Conservation (phyloP, 2,797 vertebrate species). For the Rhinella marina region DNA sequence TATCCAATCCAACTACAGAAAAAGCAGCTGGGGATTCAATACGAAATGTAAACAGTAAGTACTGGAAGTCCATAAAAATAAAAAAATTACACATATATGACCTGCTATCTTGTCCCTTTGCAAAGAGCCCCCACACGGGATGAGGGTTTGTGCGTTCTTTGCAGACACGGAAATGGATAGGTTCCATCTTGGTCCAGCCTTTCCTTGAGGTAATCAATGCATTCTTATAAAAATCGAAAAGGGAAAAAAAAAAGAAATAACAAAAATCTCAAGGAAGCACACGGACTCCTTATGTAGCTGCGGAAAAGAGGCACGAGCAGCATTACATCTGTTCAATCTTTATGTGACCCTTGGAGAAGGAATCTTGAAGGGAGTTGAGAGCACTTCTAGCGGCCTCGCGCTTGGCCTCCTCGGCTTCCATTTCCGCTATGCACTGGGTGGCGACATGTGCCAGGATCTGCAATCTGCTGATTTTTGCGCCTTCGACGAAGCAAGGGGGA, state of each 20-base stretch:
- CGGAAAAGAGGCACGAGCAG: too few relatives aligned
- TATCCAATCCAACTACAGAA: neutral
- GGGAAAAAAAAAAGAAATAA: neutral
- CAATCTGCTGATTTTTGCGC: slow-evolving; percentile 14
- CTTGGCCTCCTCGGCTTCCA: slow-evolving; percentile 29
- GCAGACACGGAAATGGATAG: slow-evolving; percentile 1
- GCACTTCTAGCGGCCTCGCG: slow-evolving; percentile 6
- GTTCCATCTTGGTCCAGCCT: neutral
- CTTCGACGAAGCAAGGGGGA: neutral
- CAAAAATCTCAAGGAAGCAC: neutral
- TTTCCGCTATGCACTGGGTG: neutral
- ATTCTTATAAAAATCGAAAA: neutral
- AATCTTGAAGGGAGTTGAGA: neutral
- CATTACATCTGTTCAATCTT: neutral
- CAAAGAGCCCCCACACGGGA: slow-evolving; percentile 18
- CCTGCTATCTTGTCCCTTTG: neutral
- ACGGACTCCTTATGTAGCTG: neutral
- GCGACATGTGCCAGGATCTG: slow-evolving; percentile 47
- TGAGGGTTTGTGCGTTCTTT: slow-evolving; percentile 32
- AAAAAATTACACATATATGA: neutral
- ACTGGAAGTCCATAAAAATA: slow-evolving; percentile 18
- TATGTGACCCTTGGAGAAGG: neutral
- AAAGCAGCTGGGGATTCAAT: neutral
- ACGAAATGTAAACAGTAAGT: slow-evolving; percentile 36
- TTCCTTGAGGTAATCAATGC: neutral